These are phyloP conservation scores for Centroberyx gerrardi DNA, from an alignment of 2,797 vertebrate species.

Conservation along the genomic window DNA sequence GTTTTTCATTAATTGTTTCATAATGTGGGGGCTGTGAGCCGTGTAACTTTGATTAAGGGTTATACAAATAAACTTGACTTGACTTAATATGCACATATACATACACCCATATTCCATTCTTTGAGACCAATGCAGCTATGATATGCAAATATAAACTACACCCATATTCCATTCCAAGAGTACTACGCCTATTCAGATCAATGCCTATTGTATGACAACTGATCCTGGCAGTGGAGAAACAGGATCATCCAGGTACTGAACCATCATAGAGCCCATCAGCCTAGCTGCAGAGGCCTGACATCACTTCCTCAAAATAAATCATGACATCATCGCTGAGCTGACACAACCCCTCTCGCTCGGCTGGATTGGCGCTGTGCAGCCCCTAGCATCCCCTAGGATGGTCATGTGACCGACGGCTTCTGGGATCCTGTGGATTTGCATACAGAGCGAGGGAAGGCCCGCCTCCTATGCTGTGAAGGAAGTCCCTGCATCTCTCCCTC, in stretches of 20 bases:
- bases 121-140: conserved; percentile 1
- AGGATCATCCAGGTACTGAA: conserved; percentile 33
- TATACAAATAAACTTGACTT: no score
- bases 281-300: conserved; percentile 85
- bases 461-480: conserved; percentile 68
- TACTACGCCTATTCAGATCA: conserved; percentile 11
- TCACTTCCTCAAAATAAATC: conserved; percentile 89
- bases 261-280: conserved; percentile 56
- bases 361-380: conserved; percentile 66
- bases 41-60: no score
- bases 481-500: conserved; percentile 71
- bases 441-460: conserved; percentile 66
- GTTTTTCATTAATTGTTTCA: no score
- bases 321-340: conserved; percentile 85
- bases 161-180: background rate
- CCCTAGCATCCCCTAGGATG: conserved; percentile 57
- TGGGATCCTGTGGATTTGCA: conserved; percentile 72
- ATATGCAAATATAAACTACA: background rate
- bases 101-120: background rate
- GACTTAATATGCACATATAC: background rate
- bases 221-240: conserved; percentile 13
- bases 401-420: conserved; percentile 74
- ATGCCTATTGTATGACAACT: conserved; percentile 33
- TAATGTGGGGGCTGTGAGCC: no score
- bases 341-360: conserved; percentile 72